phyloP scores from a whole-genome alignment of 2,113 vertebrate genomes.

The Nothoprocta perdicaria region DNA sequence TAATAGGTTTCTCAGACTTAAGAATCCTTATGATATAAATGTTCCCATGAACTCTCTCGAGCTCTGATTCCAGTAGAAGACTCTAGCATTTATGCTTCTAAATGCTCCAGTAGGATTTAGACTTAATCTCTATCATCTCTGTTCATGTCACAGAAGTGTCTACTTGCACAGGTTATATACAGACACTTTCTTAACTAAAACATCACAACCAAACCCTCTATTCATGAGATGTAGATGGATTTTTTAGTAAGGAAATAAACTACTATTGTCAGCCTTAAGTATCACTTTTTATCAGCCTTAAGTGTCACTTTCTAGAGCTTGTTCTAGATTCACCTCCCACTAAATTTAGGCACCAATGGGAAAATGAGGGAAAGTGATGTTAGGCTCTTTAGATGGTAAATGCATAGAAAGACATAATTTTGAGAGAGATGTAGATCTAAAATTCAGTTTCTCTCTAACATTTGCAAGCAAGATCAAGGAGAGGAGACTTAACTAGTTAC shows the following conservation, averaged over 20 bases:
- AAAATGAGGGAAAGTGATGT: neutral
- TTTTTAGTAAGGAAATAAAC: neutral
- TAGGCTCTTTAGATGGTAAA: neutral
- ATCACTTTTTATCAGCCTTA: neutral
- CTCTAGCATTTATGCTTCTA: neutral
- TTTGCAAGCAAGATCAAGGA: neutral
- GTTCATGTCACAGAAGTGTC: neutral
- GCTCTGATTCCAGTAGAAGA: neutral
- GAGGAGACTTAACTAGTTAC: neutral
- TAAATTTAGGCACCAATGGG: neutral
- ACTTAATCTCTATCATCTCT: neutral
- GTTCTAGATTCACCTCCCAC: neutral
- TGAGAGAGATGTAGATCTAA: neutral
- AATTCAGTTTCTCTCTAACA: neutral
- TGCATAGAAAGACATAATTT: neutral
- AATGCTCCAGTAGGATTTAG: neutral
- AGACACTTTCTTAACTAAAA: neutral
- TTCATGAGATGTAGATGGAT: neutral
- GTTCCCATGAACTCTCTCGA: neutral
- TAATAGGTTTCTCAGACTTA: neutral
- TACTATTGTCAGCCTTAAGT: neutral
- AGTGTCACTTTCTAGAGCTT: neutral
- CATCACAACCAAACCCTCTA: neutral
- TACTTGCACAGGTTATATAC: neutral
- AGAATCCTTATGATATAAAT: neutral